Evolutionary conservation across 2,113 vertebrate genomes (phyloP), one percentile per base, ranked within the genome.

Genomic region (Periophthalmodon schlosseri): DNA sequence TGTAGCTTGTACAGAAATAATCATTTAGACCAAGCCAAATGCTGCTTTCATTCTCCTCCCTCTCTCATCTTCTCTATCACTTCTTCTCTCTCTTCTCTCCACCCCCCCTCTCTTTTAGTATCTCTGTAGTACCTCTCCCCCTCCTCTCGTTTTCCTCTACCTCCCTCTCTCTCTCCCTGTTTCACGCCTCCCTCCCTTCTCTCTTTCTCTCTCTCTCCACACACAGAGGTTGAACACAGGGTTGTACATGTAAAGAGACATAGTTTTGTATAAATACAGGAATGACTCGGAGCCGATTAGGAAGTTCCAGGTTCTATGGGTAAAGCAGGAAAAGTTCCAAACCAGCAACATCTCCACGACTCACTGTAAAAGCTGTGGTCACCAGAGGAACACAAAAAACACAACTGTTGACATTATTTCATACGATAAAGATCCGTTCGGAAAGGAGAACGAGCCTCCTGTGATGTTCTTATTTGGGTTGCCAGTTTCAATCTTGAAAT

Each of bases 171-270:
- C 44, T 46, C 11, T 46, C 44, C 4, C 2, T 46, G 2, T 9
- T 12, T 12, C 44, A 1, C 11, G 1, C 4, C 6, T 12, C 44
- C 4, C 44, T 7, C 11, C 44, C 4, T 4, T 12, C 6, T 12
- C 11, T 46, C 11, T 46, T 1, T 46, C 90, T 90, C 78, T 86
- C 72, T 60, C 4, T 46, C 81, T 46, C 77, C 74, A 81, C 74
- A 78, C 72, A 70, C 68, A 81, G 86, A 86, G 84, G 75, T 90
- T 88, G 87, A 89, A 83, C 70, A 88, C 90, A 93, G 91, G 90
- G 90, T 93, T 87, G 71, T 70, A 77, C 39, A 85, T 72, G 82
- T 75, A 60, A 82, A 88, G 81, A 87, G 86, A 87, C 47, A 52
- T 89, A 72, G 83, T 86, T 89, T 85, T 84, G 61, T 86, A 84